A percentile compares a stretch with the other conserved stretches of the same genome.
Conservation (phyloP, 2,113 vertebrate genomes). For the Daubentonia madagascariensis region DNA sequence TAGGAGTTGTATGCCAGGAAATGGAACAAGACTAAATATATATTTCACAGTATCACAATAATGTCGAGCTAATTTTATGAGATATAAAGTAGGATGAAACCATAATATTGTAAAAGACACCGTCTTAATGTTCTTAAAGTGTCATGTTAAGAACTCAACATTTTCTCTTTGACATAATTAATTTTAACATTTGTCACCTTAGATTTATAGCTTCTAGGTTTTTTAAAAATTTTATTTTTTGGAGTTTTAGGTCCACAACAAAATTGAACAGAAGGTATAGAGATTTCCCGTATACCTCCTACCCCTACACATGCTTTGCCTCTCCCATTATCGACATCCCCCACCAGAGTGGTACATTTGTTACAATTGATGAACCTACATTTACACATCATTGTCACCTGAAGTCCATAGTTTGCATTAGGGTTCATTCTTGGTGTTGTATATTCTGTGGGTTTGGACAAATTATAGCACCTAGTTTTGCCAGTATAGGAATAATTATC, state of each 20-base stretch:
- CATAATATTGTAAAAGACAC: neutral
- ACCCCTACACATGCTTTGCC: neutral
- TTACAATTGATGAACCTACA: neutral
- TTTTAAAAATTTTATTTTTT: neutral
- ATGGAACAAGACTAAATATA: neutral
- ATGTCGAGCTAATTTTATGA: neutral
- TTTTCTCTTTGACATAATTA: constrained; percentile 3
- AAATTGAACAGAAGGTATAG: neutral
- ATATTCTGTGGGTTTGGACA: neutral
- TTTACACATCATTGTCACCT: neutral
- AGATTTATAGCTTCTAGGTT: neutral
- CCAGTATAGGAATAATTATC: neutral
- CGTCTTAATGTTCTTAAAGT: neutral
- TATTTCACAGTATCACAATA: neutral
- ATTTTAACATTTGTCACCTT: constrained; percentile 1
- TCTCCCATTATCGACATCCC: neutral
- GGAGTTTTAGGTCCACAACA: neutral
- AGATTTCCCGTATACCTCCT: neutral
- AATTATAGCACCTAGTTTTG: neutral
- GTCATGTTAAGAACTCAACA: neutral
- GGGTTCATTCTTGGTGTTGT: neutral
- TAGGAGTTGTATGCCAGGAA: neutral
- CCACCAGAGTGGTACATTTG: neutral
- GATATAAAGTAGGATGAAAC: neutral
- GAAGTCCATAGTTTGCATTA: neutral